phyloP scores from a whole-genome alignment of 2,113 vertebrate species.

The Plecotus auritus region DNA sequence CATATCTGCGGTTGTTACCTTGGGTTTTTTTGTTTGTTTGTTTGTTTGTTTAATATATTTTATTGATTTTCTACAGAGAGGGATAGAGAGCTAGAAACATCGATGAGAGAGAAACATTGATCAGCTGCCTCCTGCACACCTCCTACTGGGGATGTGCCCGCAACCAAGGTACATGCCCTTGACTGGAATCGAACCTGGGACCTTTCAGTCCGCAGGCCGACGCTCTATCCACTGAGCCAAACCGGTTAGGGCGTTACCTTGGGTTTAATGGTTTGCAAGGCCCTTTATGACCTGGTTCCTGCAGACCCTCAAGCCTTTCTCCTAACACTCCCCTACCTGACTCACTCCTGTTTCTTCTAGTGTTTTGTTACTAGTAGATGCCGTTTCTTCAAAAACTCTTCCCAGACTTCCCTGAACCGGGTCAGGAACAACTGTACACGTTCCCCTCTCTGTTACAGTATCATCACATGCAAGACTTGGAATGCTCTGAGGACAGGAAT shows the following conservation, averaged over 20 bases:
- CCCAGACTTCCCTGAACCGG: not conserved
- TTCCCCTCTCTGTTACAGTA: not conserved
- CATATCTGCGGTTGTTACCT: not conserved
- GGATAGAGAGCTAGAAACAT: no score
- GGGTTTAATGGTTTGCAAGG: not conserved
- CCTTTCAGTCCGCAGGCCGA: no score
- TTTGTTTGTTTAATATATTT: no score
- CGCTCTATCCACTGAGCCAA: no score
- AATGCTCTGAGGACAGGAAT: constrained; percentile 29
- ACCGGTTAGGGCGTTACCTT: no score
- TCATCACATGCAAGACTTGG: not conserved
- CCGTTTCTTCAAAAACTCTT: constrained; percentile 11
- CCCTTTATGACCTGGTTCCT: not conserved
- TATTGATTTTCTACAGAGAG: no score
- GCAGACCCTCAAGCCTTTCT: not conserved
- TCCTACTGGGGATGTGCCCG: no score
- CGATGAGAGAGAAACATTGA: no score
- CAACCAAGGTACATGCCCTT: no score
- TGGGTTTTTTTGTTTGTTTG: no score
- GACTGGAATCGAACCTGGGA: no score
- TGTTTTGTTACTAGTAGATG: not conserved
- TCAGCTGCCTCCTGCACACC: no score
- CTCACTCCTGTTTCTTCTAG: not conserved
- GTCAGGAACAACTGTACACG: not conserved
- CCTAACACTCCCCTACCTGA: not conserved